phyloP scores from a whole-genome alignment of 2,797 vertebrate genomes.

The Leuciscus waleckii region DNA sequence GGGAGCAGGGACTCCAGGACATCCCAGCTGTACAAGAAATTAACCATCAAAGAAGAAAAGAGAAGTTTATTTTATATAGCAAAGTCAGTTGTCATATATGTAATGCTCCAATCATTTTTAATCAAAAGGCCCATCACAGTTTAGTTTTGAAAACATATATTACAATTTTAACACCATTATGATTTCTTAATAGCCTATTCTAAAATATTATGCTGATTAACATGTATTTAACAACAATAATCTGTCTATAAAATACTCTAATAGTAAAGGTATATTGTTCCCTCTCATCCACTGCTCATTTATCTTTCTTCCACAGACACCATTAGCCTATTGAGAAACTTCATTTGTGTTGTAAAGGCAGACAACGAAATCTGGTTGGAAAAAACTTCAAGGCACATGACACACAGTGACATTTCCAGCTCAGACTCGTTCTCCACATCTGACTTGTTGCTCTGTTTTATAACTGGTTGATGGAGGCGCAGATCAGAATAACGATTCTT shows the following conservation, averaged over 20 bases:
- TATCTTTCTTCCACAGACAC: background rate
- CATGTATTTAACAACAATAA: background rate
- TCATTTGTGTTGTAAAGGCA: background rate
- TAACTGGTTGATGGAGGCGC: background rate
- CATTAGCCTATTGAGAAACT: background rate
- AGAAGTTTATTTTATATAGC: background rate
- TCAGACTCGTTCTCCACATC: background rate
- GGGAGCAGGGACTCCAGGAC: slow-evolving; percentile 6
- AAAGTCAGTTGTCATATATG: background rate
- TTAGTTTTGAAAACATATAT: background rate
- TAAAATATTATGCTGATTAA: background rate
- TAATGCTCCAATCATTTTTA: background rate
- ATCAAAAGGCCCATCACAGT: background rate
- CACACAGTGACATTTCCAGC: slow-evolving; percentile 1
- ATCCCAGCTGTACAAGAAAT: slow-evolving; percentile 8
- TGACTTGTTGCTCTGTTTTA: slow-evolving; percentile 24
- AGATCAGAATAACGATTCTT: slow-evolving; percentile 28
- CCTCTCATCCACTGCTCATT: background rate
- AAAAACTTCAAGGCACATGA: slow-evolving; percentile 1
- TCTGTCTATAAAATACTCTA: background rate
- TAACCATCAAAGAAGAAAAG: background rate
- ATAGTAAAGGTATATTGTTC: background rate
- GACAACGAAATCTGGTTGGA: slow-evolving; percentile 15
- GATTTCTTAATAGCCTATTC: background rate
- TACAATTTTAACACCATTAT: background rate